Percentiles rank a stretch among this genome's conserved stretches.
phyloP scores from a whole-genome alignment of 2,888 invertebrate genomes.

The Drosophila ezoana region DNA sequence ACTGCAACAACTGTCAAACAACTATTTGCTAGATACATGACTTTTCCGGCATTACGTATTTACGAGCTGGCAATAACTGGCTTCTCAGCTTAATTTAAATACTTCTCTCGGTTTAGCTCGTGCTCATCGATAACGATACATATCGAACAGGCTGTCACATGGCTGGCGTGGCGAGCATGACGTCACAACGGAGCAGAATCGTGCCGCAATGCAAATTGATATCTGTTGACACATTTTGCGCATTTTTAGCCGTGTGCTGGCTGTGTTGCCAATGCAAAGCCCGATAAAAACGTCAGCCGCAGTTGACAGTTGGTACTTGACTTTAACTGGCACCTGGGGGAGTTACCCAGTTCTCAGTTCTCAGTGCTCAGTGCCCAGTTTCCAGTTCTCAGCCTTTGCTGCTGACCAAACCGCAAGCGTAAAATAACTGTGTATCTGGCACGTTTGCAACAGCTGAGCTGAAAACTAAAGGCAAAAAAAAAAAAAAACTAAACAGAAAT shows the following conservation, averaged over 20 bases:
- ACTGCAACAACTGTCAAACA: no score
- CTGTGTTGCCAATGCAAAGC: conserved; percentile 4
- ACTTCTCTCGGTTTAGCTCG: neutral
- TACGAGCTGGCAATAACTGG: no score
- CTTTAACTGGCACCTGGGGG: conserved; percentile 26
- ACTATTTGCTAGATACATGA: no score
- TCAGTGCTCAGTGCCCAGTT: conserved; percentile 28
- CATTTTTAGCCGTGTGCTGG: conserved; percentile 5
- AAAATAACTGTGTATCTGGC: conserved; percentile 17
- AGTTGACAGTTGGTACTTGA: conserved; percentile 26
- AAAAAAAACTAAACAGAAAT: neutral
- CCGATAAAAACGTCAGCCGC: conserved; percentile 46
- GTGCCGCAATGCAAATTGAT: conserved; percentile 54
- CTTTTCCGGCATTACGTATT: no score
- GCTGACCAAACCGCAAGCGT: conserved; percentile 12
- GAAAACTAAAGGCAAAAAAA: neutral
- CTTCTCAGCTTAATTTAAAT: neutral
- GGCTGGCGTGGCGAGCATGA: conserved; percentile 13
- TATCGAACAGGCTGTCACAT: conserved; percentile 32
- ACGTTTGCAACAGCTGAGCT: conserved; percentile 31
- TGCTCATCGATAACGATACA: conserved; percentile 28
- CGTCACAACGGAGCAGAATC: conserved; percentile 40
- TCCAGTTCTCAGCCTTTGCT: conserved; percentile 29
- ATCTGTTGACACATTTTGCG: conserved; percentile 34
- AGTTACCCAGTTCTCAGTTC: conserved; percentile 36